phyloP scores from a whole-genome alignment of 2,888 invertebrate species.

The Thecocarcelia acutangulata region DNA sequence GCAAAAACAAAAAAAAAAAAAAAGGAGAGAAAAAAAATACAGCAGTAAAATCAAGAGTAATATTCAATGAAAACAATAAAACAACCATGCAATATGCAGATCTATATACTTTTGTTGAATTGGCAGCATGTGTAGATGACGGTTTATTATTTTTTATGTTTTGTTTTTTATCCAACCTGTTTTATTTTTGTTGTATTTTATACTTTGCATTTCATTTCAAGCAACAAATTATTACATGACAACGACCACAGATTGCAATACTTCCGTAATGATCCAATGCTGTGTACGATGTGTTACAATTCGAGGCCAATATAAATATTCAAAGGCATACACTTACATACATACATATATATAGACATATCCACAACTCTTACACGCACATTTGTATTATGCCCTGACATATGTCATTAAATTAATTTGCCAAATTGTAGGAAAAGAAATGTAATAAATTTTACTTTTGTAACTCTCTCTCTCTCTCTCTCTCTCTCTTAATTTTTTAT shows the following conservation, averaged over 20 bases:
- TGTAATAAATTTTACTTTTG: slow-evolving; percentile 50
- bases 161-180: slow-evolving; percentile 1
- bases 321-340: not conserved
- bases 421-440: slow-evolving; percentile 73
- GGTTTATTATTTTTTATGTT: slow-evolving; percentile 44
- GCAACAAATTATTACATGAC: slow-evolving; percentile 62
- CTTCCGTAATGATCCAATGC: slow-evolving; percentile 68
- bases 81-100: slow-evolving; percentile 42
- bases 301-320: slow-evolving; percentile 53
- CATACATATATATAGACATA: not conserved
- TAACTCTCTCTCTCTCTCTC: slow-evolving; percentile 5
- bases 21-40: slow-evolving; percentile 1
- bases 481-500: not conserved
- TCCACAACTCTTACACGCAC: not conserved
- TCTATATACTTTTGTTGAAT: slow-evolving; percentile 57
- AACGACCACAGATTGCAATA: slow-evolving; percentile 64
- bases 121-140: slow-evolving; percentile 64
- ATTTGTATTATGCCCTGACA: slow-evolving; percentile 67
- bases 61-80: slow-evolving; percentile 60
- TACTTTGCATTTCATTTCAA: slow-evolving; percentile 32
- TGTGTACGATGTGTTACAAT: slow-evolving; percentile 56
- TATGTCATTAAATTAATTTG: slow-evolving; percentile 79
- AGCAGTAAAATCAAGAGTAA: slow-evolving; percentile 32
- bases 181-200: slow-evolving; percentile 12
- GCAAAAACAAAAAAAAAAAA: slow-evolving; percentile 6